These are phyloP conservation scores for Chelon labrosus DNA, from an alignment of 2,797 vertebrate species.

Conservation along the genomic window DNA sequence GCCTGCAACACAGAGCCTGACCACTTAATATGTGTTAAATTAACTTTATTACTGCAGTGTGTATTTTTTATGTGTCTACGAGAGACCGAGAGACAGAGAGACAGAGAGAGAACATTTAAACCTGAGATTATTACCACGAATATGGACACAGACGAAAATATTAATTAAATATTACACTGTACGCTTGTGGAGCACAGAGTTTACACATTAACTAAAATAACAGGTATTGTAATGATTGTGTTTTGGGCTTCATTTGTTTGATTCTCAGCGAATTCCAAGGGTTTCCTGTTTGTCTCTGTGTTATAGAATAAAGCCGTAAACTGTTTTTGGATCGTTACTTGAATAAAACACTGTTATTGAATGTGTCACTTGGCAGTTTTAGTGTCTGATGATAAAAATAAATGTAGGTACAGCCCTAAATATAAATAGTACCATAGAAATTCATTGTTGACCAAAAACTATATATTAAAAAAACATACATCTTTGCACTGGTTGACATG, in stretches of 20 bases:
- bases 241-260: no score
- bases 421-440: background rate
- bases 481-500: background rate
- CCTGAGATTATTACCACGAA: background rate
- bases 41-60: slow-evolving; percentile 23
- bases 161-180: slow-evolving; percentile 4
- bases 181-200: background rate
- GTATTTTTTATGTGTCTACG: background rate
- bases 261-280: background rate
- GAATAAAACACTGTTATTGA: background rate
- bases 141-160: background rate
- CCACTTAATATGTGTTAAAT: slow-evolving; percentile 42
- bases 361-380: no score
- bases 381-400: no score
- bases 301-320: background rate
- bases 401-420: no score
- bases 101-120: background rate
- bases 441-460: background rate
- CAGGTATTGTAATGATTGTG: no score
- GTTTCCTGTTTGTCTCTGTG: background rate
- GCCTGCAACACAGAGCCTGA: slow-evolving; percentile 85
- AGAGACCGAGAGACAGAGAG: background rate
- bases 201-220: background rate
- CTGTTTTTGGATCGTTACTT: background rate
- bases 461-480: background rate